Base-by-base conservation (phyloP, 1,140 invertebrate species). In the Drosophila biarmipes region DNA sequence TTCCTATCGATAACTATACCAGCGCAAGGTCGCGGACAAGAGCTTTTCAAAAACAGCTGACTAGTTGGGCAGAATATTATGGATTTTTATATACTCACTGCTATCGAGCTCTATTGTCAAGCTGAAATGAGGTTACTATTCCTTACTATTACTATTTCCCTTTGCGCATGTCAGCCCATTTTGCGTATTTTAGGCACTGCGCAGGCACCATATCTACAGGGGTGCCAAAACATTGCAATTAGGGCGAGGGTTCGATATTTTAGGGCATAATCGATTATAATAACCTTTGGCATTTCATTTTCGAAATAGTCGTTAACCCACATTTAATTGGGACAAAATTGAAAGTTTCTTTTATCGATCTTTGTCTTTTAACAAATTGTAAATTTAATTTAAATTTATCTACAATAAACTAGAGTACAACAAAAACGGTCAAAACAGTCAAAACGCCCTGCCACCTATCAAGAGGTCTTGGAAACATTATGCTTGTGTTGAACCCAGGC, bases 401-500 rank as follows among this genome's bases (percentile, higher is more conserved):
- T 42, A 42, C 15, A 42, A 10, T 17, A 17, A 8, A 8, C 6
- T 1, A 6, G 27, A 8, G 27, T 29, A 5, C 24, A 24, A 24
- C 27, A 29, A 29, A 6, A 29, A 31, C 29, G 8, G 7, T 31
- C 7, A 10, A 6, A 29, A 31, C 29, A 2, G 7, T 31, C 7
- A 10, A 19, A 19, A 11, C 1, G 10, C 8, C 4, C 10, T 19
- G 4, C 6, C 17, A 42, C 6, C 17, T 19, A 17, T 15, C n/a
- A 10, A 14, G 4, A 19, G 27, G 24, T n/a, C 12, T 24, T 38
- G 14, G 48, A 15, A 49, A 34, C n/a, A 14, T 59, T 31, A 43
- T 63, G 40, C 12, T 68, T 63, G 45, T 89, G 79, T 12, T 73
- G 40, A n/a, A 89, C 80, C 94, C 94, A 94, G 11, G 94, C 93